These are phyloP conservation scores for Trinectes maculatus DNA, from an alignment of 2,113 vertebrate species.

Conservation along the genomic window DNA sequence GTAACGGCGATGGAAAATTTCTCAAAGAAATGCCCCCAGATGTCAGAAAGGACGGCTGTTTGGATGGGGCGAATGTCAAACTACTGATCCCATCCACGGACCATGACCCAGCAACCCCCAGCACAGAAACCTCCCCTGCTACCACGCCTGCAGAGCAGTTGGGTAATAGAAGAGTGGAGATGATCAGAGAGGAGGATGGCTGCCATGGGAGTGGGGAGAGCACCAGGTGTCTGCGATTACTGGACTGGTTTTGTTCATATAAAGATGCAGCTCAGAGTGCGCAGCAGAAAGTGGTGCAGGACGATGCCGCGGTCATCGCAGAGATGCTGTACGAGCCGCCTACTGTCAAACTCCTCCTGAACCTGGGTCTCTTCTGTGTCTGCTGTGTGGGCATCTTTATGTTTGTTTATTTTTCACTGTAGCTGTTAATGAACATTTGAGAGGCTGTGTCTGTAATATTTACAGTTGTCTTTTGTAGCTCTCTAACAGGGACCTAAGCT, in stretches of 20 bases:
- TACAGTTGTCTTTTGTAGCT: conserved; percentile 76
- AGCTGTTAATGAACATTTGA: conserved; percentile 67
- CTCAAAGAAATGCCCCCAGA: conserved; percentile 85
- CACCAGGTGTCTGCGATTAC: conserved; percentile 78
- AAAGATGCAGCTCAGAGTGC: conserved; percentile 78
- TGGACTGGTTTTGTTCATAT: conserved; percentile 91
- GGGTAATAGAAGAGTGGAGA: conserved; percentile 81
- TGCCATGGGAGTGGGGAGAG: conserved; percentile 57
- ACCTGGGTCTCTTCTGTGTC: conserved; percentile 87
- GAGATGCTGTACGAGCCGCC: conserved; percentile 94
- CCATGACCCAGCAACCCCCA: conserved; percentile 79
- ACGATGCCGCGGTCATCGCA: conserved; percentile 84
- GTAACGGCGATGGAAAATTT: conserved; percentile 65
- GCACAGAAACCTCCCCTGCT: conserved; percentile 86
- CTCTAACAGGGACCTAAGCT: conserved; percentile 55
- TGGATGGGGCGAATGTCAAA: conserved; percentile 86
- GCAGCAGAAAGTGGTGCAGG: conserved; percentile 77
- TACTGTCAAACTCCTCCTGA: conserved; percentile 88
- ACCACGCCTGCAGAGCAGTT: conserved; percentile 87
- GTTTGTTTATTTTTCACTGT: conserved; percentile 98
- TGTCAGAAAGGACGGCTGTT: conserved; percentile 85
- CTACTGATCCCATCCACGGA: conserved; percentile 87
- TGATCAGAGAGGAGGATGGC: conserved; percentile 80
- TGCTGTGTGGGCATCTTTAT: conserved; percentile 93
- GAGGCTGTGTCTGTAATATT: conserved; percentile 77